Evolutionary conservation across 2,797 vertebrate genomes (phyloP), one percentile per base, ranked within the genome.

Genomic region (Petrocephalus schoutedeni): DNA sequence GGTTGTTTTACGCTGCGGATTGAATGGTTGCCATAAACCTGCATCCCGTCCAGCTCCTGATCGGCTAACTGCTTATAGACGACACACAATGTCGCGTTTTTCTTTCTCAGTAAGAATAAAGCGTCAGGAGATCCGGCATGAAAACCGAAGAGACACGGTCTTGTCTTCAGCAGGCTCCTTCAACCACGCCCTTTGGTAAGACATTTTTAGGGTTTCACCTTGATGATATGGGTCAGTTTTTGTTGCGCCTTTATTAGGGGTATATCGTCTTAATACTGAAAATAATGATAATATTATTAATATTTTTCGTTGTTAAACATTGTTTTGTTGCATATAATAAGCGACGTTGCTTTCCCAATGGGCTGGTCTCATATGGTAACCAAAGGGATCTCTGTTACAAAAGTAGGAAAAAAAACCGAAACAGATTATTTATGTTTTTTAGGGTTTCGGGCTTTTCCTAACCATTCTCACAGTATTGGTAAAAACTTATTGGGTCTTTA

Each of bases 81-180:
- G 32, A 9, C 45, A n/a, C 41, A 2, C 19, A 19, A 77, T 32
- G 28, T 3, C 61, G 36, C 19, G 32, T 1, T 19, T 77, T 41
- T 86, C 45, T 85, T 14, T 28, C 83, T 67, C 89, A 96, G 95
- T 93, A 93, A 95, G 92, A 94, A 94, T 95, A 93, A 88, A 94
- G 95, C 91, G 94, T 93, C 92, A 92, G 94, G 91, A 94, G 92
- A 92, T 95, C 93, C 94, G 94, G 92, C 71, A 98, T 98, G 97
- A 98, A 98, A 95, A 97, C 97, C 87, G 97, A 97, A 92, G 97
- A 97, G 94, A 96, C 92, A 87, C 96, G 94, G 91, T 95, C 96
- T 89, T 97, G 96, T 94, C 93, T 95, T 90, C 96, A 97, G 91
- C 96, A 96, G 92, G 94, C 94, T 91, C 94, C 95, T 84, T 95